Percentiles rank a stretch among this genome's conserved stretches.
Evolutionary conservation across 30 jellyfish, hydroid and myxozoan genomes (phyloP).

Genomic region (Sanderia malayensis): DNA sequence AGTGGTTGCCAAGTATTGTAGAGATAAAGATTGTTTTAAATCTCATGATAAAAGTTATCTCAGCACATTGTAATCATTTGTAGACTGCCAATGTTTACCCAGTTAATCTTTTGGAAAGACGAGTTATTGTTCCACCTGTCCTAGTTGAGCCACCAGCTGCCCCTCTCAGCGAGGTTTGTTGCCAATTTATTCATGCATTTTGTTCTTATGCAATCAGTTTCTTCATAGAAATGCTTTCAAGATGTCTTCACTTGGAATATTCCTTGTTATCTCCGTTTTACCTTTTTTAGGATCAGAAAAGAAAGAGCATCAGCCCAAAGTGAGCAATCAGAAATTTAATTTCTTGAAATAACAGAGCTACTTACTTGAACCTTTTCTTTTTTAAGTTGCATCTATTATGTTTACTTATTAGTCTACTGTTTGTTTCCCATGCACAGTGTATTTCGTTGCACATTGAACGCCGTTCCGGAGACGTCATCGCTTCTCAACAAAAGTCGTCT

Average conservation of each 20-base stretch:
- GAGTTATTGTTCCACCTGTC: slow-evolving; percentile 73
- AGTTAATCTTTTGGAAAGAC: slow-evolving; percentile 72
- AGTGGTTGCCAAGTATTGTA: neutral
- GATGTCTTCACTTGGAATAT: neutral
- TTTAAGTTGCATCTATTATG: no score
- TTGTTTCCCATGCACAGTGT: slow-evolving; percentile 22
- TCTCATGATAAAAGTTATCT: neutral
- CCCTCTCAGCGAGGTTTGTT: slow-evolving; percentile 66
- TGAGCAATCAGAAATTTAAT: slow-evolving; percentile 44
- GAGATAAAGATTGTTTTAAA: neutral
- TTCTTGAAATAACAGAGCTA: no score
- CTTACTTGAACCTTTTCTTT: no score
- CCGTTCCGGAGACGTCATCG: slow-evolving; percentile 82
- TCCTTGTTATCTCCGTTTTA: neutral
- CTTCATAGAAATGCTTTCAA: no score
- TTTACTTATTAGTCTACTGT: neutral
- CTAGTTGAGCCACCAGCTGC: slow-evolving; percentile 84
- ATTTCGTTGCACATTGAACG: slow-evolving; percentile 80
- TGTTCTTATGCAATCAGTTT: no score
- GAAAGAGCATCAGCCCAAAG: slow-evolving; percentile 69
- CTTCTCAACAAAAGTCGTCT: slow-evolving; percentile 71
- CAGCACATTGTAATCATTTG: no score
- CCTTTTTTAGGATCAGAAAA: slow-evolving; percentile 55
- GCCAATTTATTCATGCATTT: no score
- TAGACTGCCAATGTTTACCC: slow-evolving; percentile 63